phyloP scores from a whole-genome alignment of 2,113 vertebrate species.

The Panthera uncia region DNA sequence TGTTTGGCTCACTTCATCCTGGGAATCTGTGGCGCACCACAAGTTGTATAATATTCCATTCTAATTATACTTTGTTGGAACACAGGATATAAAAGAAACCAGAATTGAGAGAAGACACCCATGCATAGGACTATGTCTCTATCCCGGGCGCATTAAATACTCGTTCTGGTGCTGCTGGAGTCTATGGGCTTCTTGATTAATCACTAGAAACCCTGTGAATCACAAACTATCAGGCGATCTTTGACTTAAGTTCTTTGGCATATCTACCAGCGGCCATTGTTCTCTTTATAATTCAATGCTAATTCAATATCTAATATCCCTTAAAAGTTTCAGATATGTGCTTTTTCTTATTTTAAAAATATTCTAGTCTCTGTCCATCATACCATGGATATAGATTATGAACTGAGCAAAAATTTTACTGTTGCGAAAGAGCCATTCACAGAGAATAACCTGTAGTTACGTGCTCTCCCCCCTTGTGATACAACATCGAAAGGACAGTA shows the following conservation, averaged over 20 bases:
- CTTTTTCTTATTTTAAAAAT: constrained; percentile 11
- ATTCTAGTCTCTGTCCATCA: not conserved
- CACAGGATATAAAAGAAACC: not conserved
- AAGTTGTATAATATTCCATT: not conserved
- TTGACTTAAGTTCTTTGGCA: not conserved
- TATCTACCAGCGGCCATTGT: not conserved
- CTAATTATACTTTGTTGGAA: not conserved
- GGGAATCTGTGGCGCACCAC: not conserved
- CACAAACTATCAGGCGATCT: not conserved
- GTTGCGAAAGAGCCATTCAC: not conserved
- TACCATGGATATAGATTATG: not conserved
- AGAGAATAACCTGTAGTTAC: not conserved
- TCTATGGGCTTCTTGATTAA: not conserved
- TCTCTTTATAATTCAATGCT: not conserved
- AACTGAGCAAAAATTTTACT: not conserved
- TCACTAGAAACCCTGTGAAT: not conserved
- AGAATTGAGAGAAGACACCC: not conserved
- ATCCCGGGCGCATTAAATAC: not conserved
- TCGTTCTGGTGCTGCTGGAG: not conserved
- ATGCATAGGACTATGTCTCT: not conserved
- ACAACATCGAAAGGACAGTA: not conserved
- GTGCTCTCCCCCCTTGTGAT: not conserved
- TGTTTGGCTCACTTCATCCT: not conserved
- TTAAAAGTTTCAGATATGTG: not conserved
- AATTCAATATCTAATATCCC: not conserved